Evolutionary conservation across 2,113 vertebrate species (phyloP).

Genomic region (Phrynosoma platyrhinos): DNA sequence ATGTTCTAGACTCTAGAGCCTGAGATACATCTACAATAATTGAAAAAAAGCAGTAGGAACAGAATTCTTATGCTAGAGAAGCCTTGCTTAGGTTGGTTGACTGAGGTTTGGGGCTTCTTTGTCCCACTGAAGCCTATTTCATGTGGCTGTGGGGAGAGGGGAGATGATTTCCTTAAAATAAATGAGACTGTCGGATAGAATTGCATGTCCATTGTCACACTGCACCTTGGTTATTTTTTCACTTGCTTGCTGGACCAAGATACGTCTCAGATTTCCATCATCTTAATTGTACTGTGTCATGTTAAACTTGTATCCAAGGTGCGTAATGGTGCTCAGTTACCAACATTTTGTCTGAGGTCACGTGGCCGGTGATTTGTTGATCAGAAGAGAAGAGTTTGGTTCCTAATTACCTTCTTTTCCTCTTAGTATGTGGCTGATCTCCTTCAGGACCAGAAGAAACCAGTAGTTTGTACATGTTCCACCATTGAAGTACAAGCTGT

Average conservation of each 20-base stretch:
- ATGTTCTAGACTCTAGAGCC: background rate
- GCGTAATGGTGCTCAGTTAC: background rate
- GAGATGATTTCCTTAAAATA: background rate
- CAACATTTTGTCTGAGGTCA: background rate
- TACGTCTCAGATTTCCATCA: background rate
- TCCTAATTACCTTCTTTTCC: background rate
- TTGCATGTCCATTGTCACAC: too few relatives aligned
- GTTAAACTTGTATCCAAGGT: conserved; percentile 2
- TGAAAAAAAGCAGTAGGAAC: background rate
- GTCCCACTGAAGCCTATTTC: background rate
- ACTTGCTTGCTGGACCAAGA: background rate
- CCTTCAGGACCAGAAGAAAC: conserved; percentile 87
- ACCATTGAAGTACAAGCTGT: conserved; percentile 88
- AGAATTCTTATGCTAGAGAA: background rate
- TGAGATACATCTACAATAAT: background rate
- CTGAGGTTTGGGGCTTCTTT: background rate
- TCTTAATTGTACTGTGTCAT: background rate
- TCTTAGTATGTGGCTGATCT: conserved; percentile 87
- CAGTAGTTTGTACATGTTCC: conserved; percentile 89
- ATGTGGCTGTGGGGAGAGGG: too few relatives aligned
- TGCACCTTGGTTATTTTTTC: background rate
- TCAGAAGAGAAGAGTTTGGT: background rate
- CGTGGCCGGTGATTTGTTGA: background rate
- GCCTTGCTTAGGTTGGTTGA: background rate
- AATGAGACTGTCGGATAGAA: too few relatives aligned